Base-by-base conservation (phyloP, 1,140 invertebrate genomes). In the Megathymus violae region DNA sequence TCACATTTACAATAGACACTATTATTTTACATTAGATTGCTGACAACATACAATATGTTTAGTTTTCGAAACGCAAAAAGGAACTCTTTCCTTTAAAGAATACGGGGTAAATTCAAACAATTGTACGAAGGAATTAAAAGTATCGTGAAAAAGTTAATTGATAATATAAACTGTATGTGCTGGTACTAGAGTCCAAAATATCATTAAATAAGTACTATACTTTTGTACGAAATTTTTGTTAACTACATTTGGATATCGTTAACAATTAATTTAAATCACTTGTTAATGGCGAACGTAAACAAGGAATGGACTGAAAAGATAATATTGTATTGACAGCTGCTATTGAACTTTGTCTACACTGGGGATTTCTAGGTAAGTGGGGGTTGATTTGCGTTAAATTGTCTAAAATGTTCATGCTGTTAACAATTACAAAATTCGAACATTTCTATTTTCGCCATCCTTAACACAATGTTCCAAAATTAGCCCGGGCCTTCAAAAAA, bases 281-380 rank as follows among this genome's bases (percentile, higher is more conserved):
- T 27, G 41, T 9, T 59, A 47, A 59, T 22, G 43, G 25, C 3
- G 31, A 59, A 46, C 15, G 54, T 59, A 59, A 59, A 59, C 54
- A 48, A 58, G 40, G 38, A 16, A 11, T 22, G 13, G 22, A 34
- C 22, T 54, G 17, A 15, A 13, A 3, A 4, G 54, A 38, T 4
- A 31, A 47, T 19, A 46, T 59, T 19, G 54, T 44, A 58, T 46
- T 59, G 54, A 47, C 54, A 59, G 46, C 22, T 46, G 47, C 7
- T 31, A 31, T 31, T 58, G 59, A 64, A 19, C 27, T 54, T 54
- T 60, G 19, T 61, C 66, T 67, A 27, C 54, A 71, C 69, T 62
- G 40, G 40, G 52, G 40, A 31, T 4, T n/a, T n/a, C n/a, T n/a
- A n/a, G n/a, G n/a, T n/a, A n/a, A n/a, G 10, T 22, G 19, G 19